phyloP scores from a whole-genome alignment of 2,797 vertebrate genomes.

The Acestrorhynchus altus region DNA sequence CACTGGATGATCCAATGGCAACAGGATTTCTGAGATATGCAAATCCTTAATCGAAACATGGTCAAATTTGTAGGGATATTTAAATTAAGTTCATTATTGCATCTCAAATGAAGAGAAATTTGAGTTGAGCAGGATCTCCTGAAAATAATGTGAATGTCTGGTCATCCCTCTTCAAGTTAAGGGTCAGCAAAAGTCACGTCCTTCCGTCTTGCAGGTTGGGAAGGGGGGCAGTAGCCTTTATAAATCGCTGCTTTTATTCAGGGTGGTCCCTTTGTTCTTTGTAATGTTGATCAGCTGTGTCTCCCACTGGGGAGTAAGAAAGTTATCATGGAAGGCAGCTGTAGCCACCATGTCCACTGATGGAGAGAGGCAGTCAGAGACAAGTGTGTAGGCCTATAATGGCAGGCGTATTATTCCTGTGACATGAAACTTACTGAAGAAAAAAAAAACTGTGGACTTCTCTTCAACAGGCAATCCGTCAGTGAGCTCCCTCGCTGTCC shows the following conservation, averaged over 20 bases:
- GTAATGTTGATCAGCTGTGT: slow-evolving; percentile 7
- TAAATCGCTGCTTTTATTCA: slow-evolving; percentile 21
- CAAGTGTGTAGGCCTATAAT: slow-evolving; percentile 20
- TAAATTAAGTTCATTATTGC: too few species aligned
- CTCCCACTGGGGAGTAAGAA: slow-evolving; percentile 13
- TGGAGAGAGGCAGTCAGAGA: neutral
- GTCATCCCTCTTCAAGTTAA: too few species aligned
- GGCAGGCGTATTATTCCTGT: slow-evolving; percentile 48
- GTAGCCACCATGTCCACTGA: neutral
- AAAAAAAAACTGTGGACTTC: slow-evolving; percentile 31
- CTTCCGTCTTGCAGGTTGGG: too few species aligned
- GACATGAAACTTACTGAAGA: slow-evolving; percentile 35
- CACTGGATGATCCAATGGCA: too few species aligned
- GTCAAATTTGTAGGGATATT: too few species aligned
- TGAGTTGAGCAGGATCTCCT: too few species aligned
- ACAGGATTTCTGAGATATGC: too few species aligned
- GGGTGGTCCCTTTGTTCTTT: slow-evolving; percentile 18
- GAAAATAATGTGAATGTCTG: too few species aligned
- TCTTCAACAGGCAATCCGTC: slow-evolving; percentile 31
- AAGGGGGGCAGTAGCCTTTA: slow-evolving; percentile 8
- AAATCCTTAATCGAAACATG: too few species aligned
- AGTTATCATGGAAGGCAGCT: slow-evolving; percentile 7
- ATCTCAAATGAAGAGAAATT: too few species aligned
- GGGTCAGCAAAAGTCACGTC: too few species aligned
- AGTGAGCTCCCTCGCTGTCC: slow-evolving; percentile 11